These are phyloP conservation scores for Hypocryptadius cinnamomeus DNA, from an alignment of 2,113 vertebrate genomes.

Conservation along the genomic window DNA sequence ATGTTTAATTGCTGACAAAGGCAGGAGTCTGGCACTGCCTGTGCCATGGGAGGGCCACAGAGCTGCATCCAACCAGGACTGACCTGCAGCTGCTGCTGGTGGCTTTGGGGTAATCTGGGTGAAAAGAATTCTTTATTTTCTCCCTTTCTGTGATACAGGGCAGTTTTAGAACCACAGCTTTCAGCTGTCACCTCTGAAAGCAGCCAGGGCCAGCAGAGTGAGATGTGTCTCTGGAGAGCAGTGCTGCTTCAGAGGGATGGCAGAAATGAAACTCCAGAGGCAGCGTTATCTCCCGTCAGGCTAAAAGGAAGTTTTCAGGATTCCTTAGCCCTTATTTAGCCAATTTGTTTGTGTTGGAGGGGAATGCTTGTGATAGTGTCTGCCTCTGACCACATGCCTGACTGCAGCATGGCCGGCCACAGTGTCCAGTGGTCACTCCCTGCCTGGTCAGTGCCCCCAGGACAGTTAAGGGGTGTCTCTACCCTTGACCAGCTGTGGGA, in stretches of 20 bases:
- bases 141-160: neutral
- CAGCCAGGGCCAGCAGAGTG: accelerated
- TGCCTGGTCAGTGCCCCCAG: neutral
- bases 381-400: neutral
- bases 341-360: neutral
- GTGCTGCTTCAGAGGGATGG: accelerated
- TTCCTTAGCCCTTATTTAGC: neutral
- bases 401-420: neutral
- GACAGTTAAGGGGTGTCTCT: accelerated
- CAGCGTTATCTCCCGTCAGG: neutral
- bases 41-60: neutral
- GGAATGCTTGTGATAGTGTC: neutral
- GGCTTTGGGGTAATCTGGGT: neutral
- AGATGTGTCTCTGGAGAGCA: neutral
- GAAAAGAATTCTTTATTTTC: neutral
- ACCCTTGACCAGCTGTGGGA: neutral
- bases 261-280: neutral
- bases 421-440: neutral
- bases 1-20: neutral
- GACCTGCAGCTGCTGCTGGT: neutral
- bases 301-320: neutral
- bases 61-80: accelerated
- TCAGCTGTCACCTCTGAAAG: neutral
- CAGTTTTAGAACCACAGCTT: neutral
- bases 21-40: neutral